Percentiles rank a stretch among this genome's conserved stretches.
Evolutionary conservation across 1,140 invertebrate genomes (phyloP).

Genomic region (Theocolax elegans): DNA sequence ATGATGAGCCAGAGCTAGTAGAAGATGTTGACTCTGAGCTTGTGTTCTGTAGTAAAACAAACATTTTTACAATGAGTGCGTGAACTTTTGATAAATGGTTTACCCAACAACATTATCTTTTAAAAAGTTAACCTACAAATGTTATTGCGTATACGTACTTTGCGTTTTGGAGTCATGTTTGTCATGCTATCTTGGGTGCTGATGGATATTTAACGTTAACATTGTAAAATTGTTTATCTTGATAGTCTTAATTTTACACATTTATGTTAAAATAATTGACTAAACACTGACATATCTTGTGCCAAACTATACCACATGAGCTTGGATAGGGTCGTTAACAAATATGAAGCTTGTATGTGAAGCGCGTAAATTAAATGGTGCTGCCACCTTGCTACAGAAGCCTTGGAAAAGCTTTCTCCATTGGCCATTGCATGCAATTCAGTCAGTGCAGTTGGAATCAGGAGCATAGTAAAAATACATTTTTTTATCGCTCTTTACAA

Average conservation of each 20-base stretch:
- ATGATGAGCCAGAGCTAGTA: conserved; percentile 73
- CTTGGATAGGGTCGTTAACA: conserved; percentile 40
- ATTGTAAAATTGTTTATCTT: conserved; percentile 35
- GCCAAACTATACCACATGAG: conserved; percentile 39
- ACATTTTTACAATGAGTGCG: no score
- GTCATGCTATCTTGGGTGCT: conserved; percentile 45
- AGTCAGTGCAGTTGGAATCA: no score
- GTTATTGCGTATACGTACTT: conserved; percentile 50
- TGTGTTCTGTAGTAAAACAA: no score
- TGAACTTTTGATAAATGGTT: no score
- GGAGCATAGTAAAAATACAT: no score
- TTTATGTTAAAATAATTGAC: conserved; percentile 42
- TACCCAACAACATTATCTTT: conserved; percentile 20
- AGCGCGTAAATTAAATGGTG: conserved; percentile 2
- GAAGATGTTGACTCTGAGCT: conserved; percentile 74
- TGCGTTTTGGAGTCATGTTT: conserved; percentile 64
- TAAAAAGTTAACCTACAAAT: conserved; percentile 40
- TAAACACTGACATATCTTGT: conserved; percentile 35
- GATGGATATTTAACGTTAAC: conserved; percentile 17
- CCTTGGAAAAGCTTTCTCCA: no score
- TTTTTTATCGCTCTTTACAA: no score
- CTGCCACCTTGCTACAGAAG: conserved; percentile 21
- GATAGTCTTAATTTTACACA: conserved; percentile 33
- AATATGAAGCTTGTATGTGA: conserved; percentile 35
- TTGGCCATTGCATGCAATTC: no score